These are phyloP conservation scores for Aphidoletes aphidimyza DNA, from an alignment of 2,888 invertebrate genomes.

Conservation along the genomic window DNA sequence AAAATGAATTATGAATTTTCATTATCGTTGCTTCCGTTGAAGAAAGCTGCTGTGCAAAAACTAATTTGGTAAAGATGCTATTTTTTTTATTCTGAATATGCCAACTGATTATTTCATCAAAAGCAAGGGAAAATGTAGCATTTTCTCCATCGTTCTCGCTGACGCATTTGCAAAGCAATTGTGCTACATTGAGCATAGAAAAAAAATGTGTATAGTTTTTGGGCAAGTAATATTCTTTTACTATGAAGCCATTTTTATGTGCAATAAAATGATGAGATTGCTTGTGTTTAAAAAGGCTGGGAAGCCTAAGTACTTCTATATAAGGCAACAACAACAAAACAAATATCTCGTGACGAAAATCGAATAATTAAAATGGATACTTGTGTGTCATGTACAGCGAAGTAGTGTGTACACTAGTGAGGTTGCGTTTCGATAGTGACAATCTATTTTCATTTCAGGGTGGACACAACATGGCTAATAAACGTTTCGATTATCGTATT, in stretches of 20 bases:
- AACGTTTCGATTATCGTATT: slow-evolving; percentile 40
- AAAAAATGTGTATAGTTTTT: background rate
- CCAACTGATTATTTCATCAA: background rate
- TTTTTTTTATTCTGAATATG: background rate
- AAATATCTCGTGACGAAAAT: background rate
- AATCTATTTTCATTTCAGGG: background rate
- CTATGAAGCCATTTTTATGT: background rate
- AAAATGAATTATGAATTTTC: slow-evolving; percentile 49
- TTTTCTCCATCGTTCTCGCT: background rate
- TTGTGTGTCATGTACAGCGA: background rate
- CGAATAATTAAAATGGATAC: slow-evolving; percentile 15
- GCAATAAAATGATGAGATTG: background rate
- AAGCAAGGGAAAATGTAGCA: background rate
- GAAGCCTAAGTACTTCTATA: background rate
- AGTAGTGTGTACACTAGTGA: background rate
- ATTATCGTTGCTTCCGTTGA: background rate
- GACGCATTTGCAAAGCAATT: background rate
- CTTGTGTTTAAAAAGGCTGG: background rate
- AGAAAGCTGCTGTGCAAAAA: background rate
- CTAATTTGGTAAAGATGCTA: slow-evolving; percentile 27
- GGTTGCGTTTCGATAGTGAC: background rate
- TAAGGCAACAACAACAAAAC: background rate
- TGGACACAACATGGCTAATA: background rate
- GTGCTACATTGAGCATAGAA: background rate
- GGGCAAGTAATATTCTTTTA: no score